Evolutionary conservation across 92 coral and sea anemone species (phyloP).

Genomic region (Epizoanthus illoricatus): DNA sequence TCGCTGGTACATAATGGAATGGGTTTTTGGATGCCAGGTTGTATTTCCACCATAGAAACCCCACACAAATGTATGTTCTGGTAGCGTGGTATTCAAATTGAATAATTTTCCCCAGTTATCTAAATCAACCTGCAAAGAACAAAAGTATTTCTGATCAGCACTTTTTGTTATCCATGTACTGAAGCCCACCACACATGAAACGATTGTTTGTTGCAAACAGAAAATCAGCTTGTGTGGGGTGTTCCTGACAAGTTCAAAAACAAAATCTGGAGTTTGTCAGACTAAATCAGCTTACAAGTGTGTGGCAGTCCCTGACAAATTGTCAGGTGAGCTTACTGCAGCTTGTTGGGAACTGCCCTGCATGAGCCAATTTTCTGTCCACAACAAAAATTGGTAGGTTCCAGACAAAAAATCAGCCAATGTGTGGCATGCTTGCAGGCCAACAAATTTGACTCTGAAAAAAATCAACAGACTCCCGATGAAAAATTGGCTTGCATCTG

Average conservation of each 20-base stretch:
- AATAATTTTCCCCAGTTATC: conserved; percentile 72
- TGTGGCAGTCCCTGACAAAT: no score
- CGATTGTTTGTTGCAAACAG: no score
- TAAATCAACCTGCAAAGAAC: conserved; percentile 53
- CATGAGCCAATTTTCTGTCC: no score
- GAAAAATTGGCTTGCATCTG: background rate
- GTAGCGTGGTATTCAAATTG: conserved; percentile 42
- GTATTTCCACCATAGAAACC: conserved; percentile 59
- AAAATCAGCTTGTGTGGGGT: background rate
- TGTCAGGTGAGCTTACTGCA: no score
- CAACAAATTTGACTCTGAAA: no score
- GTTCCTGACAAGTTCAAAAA: no score
- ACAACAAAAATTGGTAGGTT: no score
- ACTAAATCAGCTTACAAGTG: no score
- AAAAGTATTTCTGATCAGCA: background rate
- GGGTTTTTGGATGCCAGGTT: background rate
- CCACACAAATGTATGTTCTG: conserved; percentile 67
- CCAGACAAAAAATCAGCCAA: no score
- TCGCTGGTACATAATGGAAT: conserved; percentile 24
- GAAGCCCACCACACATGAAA: background rate
- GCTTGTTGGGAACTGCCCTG: no score
- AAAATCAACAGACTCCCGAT: background rate
- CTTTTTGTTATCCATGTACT: background rate
- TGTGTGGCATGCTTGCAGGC: no score
- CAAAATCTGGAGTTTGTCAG: no score